phyloP scores from a whole-genome alignment of 2,888 invertebrate genomes.

The Polydrusus cervinus region DNA sequence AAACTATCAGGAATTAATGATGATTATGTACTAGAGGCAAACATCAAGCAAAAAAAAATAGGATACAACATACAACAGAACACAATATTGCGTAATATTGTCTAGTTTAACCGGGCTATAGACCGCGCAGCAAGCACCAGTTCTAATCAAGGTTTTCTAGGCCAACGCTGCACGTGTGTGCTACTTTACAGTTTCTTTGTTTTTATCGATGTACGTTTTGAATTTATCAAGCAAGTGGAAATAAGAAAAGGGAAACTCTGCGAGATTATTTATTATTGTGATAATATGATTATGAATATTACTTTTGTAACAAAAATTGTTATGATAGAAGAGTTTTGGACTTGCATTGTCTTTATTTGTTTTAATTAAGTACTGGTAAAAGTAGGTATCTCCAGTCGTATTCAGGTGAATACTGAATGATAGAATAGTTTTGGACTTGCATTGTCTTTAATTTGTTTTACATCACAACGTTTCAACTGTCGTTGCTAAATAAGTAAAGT shows the following conservation, averaged over 20 bases:
- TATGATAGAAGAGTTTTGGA: neutral
- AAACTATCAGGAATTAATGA: too few relatives aligned
- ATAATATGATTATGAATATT: neutral
- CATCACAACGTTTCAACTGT: too few relatives aligned
- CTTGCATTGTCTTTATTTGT: too few relatives aligned
- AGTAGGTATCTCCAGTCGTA: too few relatives aligned
- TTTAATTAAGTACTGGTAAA: too few relatives aligned
- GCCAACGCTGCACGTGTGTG: conserved; percentile 32
- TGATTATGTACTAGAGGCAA: too few relatives aligned
- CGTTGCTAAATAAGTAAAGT: too few relatives aligned
- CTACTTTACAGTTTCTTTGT: conserved; percentile 32
- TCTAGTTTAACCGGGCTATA: conserved; percentile 17
- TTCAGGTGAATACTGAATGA: too few relatives aligned
- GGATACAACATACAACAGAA: too few relatives aligned
- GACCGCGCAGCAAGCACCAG: neutral
- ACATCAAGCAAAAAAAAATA: too few relatives aligned
- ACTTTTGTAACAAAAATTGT: neutral
- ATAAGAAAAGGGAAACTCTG: neutral
- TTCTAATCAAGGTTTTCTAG: conserved; percentile 31
- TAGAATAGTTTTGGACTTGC: too few relatives aligned
- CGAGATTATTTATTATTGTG: neutral
- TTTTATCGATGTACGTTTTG: neutral
- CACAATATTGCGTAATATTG: conserved; percentile 4
- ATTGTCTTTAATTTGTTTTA: too few relatives aligned
- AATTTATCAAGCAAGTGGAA: conserved; percentile 10